phyloP scores from a whole-genome alignment of 2,888 invertebrate genomes.

The Digitonthophagus gazella region DNA sequence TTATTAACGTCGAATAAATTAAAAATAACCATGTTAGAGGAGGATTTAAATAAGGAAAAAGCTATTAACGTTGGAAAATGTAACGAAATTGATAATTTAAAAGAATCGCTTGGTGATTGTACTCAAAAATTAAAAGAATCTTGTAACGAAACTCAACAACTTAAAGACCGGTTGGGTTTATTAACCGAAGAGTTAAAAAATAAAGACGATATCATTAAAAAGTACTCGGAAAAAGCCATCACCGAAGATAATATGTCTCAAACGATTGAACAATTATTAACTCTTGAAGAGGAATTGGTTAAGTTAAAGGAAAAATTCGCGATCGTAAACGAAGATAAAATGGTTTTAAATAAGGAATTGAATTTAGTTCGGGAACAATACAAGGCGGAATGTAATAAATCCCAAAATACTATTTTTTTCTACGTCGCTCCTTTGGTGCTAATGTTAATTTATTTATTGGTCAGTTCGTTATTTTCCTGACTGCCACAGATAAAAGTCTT shows the following conservation, averaged over 20 bases:
- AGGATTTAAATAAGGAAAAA: slow-evolving; percentile 40
- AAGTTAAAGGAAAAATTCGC: slow-evolving; percentile 72
- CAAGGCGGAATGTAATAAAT: slow-evolving; percentile 58
- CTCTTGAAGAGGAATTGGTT: slow-evolving; percentile 71
- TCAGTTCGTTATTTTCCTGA: slow-evolving; percentile 62
- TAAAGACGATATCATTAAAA: slow-evolving; percentile 35
- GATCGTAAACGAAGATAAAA: slow-evolving; percentile 62
- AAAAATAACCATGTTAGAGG: slow-evolving; percentile 42
- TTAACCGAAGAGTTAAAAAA: slow-evolving; percentile 26
- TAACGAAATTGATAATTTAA: slow-evolving; percentile 41
- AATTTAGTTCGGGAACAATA: slow-evolving; percentile 60
- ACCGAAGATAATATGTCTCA: background rate
- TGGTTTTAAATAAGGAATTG: slow-evolving; percentile 61
- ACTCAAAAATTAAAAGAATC: slow-evolving; percentile 32
- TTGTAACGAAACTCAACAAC: slow-evolving; percentile 29
- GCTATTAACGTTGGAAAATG: slow-evolving; percentile 36
- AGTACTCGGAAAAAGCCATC: slow-evolving; percentile 28
- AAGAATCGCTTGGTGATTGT: slow-evolving; percentile 38
- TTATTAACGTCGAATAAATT: slow-evolving; percentile 40
- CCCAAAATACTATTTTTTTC: slow-evolving; percentile 60
- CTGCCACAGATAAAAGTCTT: slow-evolving; percentile 45
- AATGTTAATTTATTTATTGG: slow-evolving; percentile 60
- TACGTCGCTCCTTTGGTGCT: slow-evolving; percentile 60
- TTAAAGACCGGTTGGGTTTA: slow-evolving; percentile 22
- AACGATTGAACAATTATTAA: slow-evolving; percentile 56